phyloP scores from a whole-genome alignment of 2,888 invertebrate species.

The Lathronympha strigana region DNA sequence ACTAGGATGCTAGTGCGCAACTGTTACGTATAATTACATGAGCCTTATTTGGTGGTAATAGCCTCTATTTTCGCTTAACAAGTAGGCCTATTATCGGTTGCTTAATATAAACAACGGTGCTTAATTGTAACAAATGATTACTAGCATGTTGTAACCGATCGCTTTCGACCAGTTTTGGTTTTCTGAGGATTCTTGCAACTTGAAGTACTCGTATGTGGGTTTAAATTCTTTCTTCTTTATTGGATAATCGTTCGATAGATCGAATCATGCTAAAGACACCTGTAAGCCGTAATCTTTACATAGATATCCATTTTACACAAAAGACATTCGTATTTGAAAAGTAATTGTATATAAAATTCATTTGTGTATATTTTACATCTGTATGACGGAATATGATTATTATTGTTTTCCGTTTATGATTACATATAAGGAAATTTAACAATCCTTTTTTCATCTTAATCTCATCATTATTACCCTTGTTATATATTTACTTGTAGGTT shows the following conservation, averaged over 20 bases:
- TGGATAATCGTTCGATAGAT: background rate
- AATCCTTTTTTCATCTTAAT: too few species aligned
- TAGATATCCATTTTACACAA: too few species aligned
- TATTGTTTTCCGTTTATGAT: too few species aligned
- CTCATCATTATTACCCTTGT: too few species aligned
- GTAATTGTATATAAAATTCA: too few species aligned
- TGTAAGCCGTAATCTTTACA: background rate
- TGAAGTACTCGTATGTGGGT: background rate
- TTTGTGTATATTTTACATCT: too few species aligned
- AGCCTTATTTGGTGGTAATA: conserved; percentile 26
- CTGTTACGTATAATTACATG: conserved; percentile 28
- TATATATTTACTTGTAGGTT: too few species aligned
- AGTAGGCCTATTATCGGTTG: conserved; percentile 30
- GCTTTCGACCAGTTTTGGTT: conserved; percentile 25
- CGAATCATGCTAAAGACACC: background rate
- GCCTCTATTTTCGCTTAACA: conserved; percentile 15
- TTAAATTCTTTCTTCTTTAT: background rate
- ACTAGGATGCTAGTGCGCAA: conserved; percentile 39
- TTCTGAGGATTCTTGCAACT: conserved; percentile 21
- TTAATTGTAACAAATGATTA: conserved; percentile 41
- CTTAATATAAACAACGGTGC: conserved; percentile 40
- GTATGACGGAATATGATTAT: too few species aligned
- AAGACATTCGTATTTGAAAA: too few species aligned
- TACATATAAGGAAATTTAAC: too few species aligned
- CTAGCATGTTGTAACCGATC: conserved; percentile 30